A percentile compares a stretch with the other conserved stretches of the same genome.
Conservation (phyloP, 2,888 invertebrate genomes). For the Uloborus plumipes region DNA sequence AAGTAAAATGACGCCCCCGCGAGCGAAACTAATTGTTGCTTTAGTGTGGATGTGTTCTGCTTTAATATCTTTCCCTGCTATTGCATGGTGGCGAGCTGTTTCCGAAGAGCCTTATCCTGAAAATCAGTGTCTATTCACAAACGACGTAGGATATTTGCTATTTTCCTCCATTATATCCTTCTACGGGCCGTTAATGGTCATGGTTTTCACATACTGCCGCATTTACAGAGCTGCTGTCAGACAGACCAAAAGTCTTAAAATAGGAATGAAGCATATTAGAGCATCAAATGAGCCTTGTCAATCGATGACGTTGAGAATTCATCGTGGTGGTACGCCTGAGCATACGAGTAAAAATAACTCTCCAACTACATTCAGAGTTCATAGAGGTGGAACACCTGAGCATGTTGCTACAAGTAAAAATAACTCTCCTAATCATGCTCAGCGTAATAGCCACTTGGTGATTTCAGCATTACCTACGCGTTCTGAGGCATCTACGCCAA, state of each 20-base stretch:
- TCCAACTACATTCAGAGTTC: background rate
- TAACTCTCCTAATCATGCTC: background rate
- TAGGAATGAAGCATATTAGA: slow-evolving; percentile 82
- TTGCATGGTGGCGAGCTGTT: slow-evolving; percentile 78
- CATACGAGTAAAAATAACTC: slow-evolving; percentile 23
- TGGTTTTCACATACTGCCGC: slow-evolving; percentile 97
- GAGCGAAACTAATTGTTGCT: slow-evolving; percentile 89
- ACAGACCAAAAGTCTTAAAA: slow-evolving; percentile 89
- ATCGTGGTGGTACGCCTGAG: slow-evolving; percentile 81
- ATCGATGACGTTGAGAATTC: slow-evolving; percentile 87
- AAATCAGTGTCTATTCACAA: slow-evolving; percentile 94
- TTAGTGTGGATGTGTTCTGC: slow-evolving; percentile 97
- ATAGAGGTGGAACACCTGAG: background rate
- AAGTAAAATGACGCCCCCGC: slow-evolving; percentile 89
- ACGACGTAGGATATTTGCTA: slow-evolving; percentile 94
- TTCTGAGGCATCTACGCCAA: background rate
- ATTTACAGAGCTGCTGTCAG: slow-evolving; percentile 94
- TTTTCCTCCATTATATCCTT: slow-evolving; percentile 98
- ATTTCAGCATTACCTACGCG: background rate
- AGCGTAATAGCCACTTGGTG: slow-evolving; percentile 11
- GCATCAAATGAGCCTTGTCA: slow-evolving; percentile 63
- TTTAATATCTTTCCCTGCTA: slow-evolving; percentile 97
- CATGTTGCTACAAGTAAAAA: background rate
- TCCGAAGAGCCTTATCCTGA: slow-evolving; percentile 71
- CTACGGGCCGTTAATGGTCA: slow-evolving; percentile 94